Evolutionary conservation across 2,797 vertebrate genomes (phyloP).

Genomic region (Ceryle rudis): DNA sequence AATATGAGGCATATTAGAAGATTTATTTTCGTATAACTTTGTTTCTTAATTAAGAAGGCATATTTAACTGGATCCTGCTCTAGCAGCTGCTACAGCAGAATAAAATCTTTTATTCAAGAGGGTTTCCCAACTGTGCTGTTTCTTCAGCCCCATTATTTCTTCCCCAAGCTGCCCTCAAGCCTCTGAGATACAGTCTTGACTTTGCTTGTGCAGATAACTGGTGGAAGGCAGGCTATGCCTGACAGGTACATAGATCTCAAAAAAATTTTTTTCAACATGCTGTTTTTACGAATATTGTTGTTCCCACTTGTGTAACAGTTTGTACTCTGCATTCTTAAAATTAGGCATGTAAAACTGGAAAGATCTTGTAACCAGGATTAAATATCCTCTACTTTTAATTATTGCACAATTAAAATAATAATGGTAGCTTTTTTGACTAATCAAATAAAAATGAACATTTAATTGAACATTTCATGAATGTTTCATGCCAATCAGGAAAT

Average conservation of each 20-base stretch:
- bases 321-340: neutral
- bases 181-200: neutral
- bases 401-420: slow-evolving; percentile 13
- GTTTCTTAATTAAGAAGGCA: neutral
- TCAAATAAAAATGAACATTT: slow-evolving; percentile 28
- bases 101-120: neutral
- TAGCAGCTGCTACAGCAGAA: neutral
- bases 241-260: neutral
- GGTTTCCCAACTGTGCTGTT: neutral
- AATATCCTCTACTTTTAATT: neutral
- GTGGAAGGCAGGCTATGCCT: neutral
- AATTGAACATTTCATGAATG: slow-evolving; percentile 5
- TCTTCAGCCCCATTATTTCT: neutral
- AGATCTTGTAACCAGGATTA: neutral
- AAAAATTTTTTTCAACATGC: fast-evolving
- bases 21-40: neutral
- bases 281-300: neutral
- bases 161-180: neutral
- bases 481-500: slow-evolving; percentile 28
- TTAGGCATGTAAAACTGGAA: neutral
- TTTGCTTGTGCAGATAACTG: neutral
- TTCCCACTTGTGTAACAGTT: neutral
- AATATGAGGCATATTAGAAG: neutral
- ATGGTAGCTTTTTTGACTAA: neutral
- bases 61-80: neutral